Conservation (phyloP, 1,140 invertebrate species). For the Ceratitis capitata region DNA sequence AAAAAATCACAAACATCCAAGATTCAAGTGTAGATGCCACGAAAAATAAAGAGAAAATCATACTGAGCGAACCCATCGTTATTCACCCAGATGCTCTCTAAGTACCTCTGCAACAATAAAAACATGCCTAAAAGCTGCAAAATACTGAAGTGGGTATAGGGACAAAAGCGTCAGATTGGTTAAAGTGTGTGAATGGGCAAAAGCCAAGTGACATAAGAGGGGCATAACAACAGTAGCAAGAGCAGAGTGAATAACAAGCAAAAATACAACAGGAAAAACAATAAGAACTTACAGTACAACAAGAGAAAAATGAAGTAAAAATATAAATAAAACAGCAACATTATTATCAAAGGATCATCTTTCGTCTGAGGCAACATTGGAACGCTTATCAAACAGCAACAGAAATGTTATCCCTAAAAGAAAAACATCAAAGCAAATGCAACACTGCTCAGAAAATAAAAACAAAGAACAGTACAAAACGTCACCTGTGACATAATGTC, state of each 20-base stretch:
- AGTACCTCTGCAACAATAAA: too few relatives aligned
- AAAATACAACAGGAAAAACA: too few relatives aligned
- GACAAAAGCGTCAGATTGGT: neutral
- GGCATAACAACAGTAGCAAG: neutral
- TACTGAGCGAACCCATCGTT: too few relatives aligned
- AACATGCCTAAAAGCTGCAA: too few relatives aligned
- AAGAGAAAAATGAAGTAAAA: too few relatives aligned
- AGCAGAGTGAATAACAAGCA: neutral
- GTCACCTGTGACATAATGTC: neutral
- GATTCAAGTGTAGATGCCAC: neutral
- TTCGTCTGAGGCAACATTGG: neutral
- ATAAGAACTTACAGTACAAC: too few relatives aligned
- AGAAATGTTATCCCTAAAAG: neutral
- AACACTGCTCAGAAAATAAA: neutral
- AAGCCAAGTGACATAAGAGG: neutral
- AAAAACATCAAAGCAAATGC: neutral
- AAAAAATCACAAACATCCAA: neutral
- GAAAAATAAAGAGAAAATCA: too few relatives aligned
- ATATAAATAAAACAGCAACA: too few relatives aligned
- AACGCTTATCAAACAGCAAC: neutral
- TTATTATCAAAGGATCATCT: neutral
- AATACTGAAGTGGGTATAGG: neutral
- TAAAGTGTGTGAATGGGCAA: neutral
- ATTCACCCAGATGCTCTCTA: too few relatives aligned
- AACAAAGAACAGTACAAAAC: neutral